Base-by-base conservation (phyloP, 2,113 vertebrate species). In the Rallus limicola region DNA sequence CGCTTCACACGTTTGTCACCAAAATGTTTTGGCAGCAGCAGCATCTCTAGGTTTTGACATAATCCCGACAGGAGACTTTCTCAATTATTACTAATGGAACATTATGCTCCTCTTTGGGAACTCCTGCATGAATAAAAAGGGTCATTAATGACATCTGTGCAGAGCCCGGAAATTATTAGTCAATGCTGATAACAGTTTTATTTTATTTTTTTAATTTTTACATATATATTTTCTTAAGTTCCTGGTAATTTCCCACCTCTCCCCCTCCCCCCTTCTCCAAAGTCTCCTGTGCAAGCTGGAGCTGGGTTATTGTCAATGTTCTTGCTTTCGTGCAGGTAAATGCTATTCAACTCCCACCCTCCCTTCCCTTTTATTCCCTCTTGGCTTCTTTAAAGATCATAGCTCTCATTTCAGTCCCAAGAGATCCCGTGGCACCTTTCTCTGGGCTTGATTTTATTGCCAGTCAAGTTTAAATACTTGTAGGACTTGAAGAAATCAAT, bases 11-110 rank as follows among this genome's bases (percentile, higher is more conserved):
- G 8, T 95, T 96, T 98, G 96, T 97, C 98, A 97, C 98, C 98
- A 97, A 98, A 98, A 98, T 98, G 98, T 98, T 98, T 98, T 98
- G 98, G 98, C 98, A 98, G 98, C 88, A 97, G 96, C 96, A 98
- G 97, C 97, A 97, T 97, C 97, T 97, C 97, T 90, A 97, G 98
- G 95, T 97, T 98, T 98, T 98, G 98, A 98, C 98, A 98, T 97
- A 97, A 98, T 97, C 95, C 97, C 92, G 76, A 97, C 97, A 97
- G 98, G 97, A 97, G 96, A 98, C 94, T 98, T 97, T 97, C 97
- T 98, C 98, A 98, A 98, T 98, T 98, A 98, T 97, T 97, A 97
- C 98, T 98, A 98, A 98, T 98, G 98, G 98, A 98, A 97, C 97
- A 97, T 98, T 97, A 97, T 58, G 90, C 96, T 98, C 81, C 93